Conservation (phyloP, 2,888 invertebrate species). For the Lasius fuliginosus region DNA sequence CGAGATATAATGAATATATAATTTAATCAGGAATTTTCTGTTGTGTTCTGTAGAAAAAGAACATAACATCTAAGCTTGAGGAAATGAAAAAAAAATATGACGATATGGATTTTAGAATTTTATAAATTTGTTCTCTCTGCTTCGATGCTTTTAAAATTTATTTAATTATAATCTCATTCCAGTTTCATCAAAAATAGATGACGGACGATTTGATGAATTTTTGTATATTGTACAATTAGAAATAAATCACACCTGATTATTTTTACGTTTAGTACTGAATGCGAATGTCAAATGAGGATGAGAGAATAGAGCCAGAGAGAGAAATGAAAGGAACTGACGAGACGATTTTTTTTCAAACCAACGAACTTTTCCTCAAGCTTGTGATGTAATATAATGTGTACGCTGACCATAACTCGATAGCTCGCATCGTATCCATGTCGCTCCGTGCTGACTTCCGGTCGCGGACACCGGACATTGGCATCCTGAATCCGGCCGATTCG, state of each 20-base stretch:
- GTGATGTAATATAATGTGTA: conserved; percentile 63
- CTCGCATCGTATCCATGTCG: conserved; percentile 62
- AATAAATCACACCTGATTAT: not conserved
- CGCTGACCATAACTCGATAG: conserved; percentile 44
- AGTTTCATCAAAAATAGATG: not conserved
- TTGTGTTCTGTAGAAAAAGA: not conserved
- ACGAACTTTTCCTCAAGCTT: not conserved
- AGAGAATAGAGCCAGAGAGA: not conserved
- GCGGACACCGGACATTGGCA: conserved; percentile 78
- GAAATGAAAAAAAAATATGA: not conserved
- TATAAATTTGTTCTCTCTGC: not conserved
- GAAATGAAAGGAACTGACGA: not conserved
- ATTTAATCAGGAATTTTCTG: not conserved
- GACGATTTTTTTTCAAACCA: conserved; percentile 27
- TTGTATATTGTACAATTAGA: not conserved
- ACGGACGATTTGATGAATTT: not conserved
- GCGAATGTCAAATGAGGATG: not conserved
- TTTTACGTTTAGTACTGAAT: not conserved
- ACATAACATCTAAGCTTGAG: not conserved
- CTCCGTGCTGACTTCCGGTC: conserved; percentile 73
- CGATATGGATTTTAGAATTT: not conserved
- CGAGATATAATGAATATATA: not conserved
- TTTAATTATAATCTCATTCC: not conserved
- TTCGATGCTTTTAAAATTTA: not conserved
- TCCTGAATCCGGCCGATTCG: conserved; percentile 76